Conservation (phyloP, 2,888 invertebrate species). For the Homarus gammarus region DNA sequence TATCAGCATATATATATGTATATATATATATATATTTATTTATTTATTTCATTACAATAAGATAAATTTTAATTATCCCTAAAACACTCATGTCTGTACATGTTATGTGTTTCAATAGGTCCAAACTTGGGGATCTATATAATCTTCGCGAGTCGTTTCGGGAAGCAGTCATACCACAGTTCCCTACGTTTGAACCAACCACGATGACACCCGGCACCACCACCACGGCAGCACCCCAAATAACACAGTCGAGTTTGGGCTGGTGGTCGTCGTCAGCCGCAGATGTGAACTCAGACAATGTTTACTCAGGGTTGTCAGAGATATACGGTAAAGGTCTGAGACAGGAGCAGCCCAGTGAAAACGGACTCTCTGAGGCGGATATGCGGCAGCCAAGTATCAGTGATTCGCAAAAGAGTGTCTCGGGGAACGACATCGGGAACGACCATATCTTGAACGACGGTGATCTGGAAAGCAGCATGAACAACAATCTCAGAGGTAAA, state of each 20-base stretch:
- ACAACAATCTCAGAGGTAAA: background rate
- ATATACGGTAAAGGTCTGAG: background rate
- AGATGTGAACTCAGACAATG: background rate
- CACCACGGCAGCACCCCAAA: background rate
- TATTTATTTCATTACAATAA: background rate
- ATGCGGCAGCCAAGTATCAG: background rate
- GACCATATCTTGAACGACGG: background rate
- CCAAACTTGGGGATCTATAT: slow-evolving; percentile 53
- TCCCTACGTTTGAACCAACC: background rate
- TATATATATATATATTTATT: background rate
- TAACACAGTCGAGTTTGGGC: background rate
- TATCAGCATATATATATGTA: too few relatives aligned
- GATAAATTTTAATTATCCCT: background rate
- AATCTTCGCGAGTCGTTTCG: slow-evolving; percentile 44
- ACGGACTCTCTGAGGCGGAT: slow-evolving; percentile 10
- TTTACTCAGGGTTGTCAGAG: background rate
- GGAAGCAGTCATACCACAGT: background rate
- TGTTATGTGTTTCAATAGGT: slow-evolving; percentile 15
- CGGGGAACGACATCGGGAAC: background rate
- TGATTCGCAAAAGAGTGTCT: background rate
- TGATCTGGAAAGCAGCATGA: background rate
- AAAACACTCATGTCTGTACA: background rate
- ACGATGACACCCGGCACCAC: background rate
- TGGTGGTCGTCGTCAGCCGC: background rate
- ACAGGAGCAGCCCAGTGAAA: background rate